Conservation (phyloP, 2,888 invertebrate species). For the Cephus rjabovi region DNA sequence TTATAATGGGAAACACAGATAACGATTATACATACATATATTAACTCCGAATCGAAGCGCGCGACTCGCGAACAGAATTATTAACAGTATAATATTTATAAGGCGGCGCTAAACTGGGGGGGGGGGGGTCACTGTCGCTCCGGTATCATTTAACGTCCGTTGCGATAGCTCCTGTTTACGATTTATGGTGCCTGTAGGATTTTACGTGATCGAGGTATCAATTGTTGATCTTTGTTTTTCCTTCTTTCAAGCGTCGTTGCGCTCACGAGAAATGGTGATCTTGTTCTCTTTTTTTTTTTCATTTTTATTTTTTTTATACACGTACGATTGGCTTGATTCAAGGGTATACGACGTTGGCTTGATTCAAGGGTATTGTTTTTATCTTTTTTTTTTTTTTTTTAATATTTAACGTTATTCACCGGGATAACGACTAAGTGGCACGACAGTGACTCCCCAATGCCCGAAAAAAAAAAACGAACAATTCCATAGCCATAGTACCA, state of each 20-base stretch:
- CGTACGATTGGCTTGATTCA: neutral
- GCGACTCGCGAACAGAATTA: conserved; percentile 58
- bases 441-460: neutral
- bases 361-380: too few species aligned
- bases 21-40: neutral
- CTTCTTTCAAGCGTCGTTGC: too few species aligned
- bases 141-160: neutral
- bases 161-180: neutral
- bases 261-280: too few species aligned
- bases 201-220: neutral
- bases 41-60: conserved; percentile 33
- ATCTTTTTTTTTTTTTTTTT: neutral
- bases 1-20: conserved; percentile 43
- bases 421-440: neutral
- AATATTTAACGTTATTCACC: neutral
- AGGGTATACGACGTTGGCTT: neutral
- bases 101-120: neutral
- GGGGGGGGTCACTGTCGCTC: neutral
- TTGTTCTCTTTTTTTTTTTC: neutral
- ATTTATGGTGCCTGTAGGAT: neutral
- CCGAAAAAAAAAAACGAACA: conserved; percentile 28
- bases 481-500: conserved; percentile 67
- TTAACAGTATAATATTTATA: conserved; percentile 43
- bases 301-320: neutral
- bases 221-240: neutral